A percentile compares a stretch with the other conserved stretches of the same genome.
Conservation (phyloP, 2,113 vertebrate species). For the Tauraco erythrolophus region DNA sequence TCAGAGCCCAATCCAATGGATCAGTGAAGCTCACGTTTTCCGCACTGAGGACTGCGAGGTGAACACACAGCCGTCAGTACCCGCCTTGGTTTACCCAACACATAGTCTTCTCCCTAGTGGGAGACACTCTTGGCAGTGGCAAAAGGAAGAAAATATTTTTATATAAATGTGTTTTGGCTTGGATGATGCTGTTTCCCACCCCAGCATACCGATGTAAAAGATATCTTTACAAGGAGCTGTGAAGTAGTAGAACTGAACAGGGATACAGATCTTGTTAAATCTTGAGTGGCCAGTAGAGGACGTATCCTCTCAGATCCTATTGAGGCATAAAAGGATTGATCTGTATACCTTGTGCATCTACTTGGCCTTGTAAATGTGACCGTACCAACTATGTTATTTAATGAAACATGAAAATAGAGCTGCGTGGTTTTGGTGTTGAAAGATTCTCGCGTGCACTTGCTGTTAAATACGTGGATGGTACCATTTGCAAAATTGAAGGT, state of each 20-base stretch:
- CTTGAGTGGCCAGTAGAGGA: not conserved
- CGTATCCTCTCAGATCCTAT: not conserved
- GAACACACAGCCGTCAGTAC: not conserved
- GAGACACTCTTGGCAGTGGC: not conserved
- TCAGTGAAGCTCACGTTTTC: not conserved
- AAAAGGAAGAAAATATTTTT: not conserved
- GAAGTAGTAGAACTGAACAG: not conserved
- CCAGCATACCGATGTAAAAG: not conserved
- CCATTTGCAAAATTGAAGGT: not conserved
- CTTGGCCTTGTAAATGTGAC: not conserved
- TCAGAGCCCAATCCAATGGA: not conserved
- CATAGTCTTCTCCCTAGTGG: not conserved
- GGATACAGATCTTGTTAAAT: not conserved
- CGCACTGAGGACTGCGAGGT: not conserved
- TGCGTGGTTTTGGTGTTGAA: not conserved
- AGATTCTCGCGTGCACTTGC: not conserved
- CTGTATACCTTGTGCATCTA: not conserved
- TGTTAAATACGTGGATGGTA: not conserved
- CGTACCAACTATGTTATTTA: not conserved
- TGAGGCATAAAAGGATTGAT: not conserved
- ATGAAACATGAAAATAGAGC: not conserved
- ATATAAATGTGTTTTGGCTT: not conserved
- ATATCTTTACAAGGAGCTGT: not conserved
- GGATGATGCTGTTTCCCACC: not conserved
- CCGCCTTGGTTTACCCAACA: not conserved